Evolutionary conservation across 2,113 vertebrate genomes (phyloP), one percentile per base, ranked within the genome.

Genomic region (Misgurnus mizolepis): DNA sequence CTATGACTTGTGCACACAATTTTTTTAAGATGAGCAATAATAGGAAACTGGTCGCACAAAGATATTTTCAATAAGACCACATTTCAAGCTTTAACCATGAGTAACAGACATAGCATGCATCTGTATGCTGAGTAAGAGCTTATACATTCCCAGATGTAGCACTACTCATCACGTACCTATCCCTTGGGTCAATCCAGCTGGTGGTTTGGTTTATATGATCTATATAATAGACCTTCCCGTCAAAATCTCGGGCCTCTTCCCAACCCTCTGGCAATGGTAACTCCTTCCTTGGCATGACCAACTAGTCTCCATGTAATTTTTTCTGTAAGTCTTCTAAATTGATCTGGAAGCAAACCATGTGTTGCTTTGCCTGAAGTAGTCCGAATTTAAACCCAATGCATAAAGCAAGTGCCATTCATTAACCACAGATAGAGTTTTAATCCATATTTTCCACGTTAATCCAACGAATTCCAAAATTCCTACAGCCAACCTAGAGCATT

Each of bases 111-210:
- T 41, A 27, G 55, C 40, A 45, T 45, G 69, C 34, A 41, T 74
- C 55, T 74, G 55, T 27, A 74, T 14, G 43, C 40, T 15, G 71
- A 75, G 58, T 50, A 75, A 50, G 22, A 43, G 64, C 47, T 5
- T n/a, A 62, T 50, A 41, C 58, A 47, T 75, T 75, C 58, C 72
- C 43, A 64, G 72, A 47, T 17, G 14, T 4, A 7, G 9, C 58
- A 18, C 11, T 18, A 22, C 22, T 15, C 75, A 12, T 58, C 41
- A 73, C 87, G 8, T 92, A 98, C 97, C 96, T 96, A 95, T 98
- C 96, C 87, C 97, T 89, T 67, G 97, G 97, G 90, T 98, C 96
- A 85, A 98, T 95, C 97, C 97, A 98, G 92, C 96, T 98, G 83
- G 97, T 98, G 88, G 91, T 92, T 75, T 96, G 94, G 91, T 91